Base-by-base conservation (phyloP, 2,797 vertebrate genomes). In the Mareca penelope region DNA sequence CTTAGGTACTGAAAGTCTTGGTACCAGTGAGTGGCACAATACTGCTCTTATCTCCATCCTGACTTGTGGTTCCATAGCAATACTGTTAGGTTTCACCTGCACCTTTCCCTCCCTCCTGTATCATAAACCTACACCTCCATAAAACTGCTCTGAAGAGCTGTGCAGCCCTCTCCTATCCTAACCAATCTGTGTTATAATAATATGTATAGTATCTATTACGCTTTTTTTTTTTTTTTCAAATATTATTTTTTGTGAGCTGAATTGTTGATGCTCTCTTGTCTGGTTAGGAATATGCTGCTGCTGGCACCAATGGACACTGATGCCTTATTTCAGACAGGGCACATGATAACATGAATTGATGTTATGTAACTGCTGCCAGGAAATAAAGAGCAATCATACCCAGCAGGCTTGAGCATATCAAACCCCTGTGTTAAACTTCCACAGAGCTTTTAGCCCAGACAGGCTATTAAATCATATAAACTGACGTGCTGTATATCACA, bases 381-480 rank as follows among this genome's bases (percentile, higher is more conserved):
- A 92, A 94, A 91, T 57, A 91, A 75, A 83, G 24, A 88, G 39
- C 73, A 71, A 89, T 50, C 92, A 85, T 79, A 60, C 79, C 80
- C 79, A 81, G 70, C 55, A 89, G 69, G 67, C 67, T 76, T 48
- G 22, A 89, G 79, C 69, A 35, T 37, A 69, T 89, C 81, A 89
- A 89, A 76, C 40, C 31, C 79, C 71, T 71, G 44, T 63, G 80
- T 67, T 84, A 79, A 86, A 84, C 55, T 81, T 96, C 48, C 46
- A 67, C 3, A 35, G 80, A 92, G 85, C 80, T 95, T 94, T 94
- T 88, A 93, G 46, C 39, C 80, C 52, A 67, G 71, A 86, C 42
- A 93, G 77, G 24, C 52, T 84, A 90, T 53, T 88, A 81, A 89
- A 94, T 94, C 88, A 70, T n/a, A 60, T 48, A 69, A 85, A 84